These are phyloP conservation scores for Gerris buenoi DNA, from an alignment of 1,140 invertebrate species.

Conservation along the genomic window DNA sequence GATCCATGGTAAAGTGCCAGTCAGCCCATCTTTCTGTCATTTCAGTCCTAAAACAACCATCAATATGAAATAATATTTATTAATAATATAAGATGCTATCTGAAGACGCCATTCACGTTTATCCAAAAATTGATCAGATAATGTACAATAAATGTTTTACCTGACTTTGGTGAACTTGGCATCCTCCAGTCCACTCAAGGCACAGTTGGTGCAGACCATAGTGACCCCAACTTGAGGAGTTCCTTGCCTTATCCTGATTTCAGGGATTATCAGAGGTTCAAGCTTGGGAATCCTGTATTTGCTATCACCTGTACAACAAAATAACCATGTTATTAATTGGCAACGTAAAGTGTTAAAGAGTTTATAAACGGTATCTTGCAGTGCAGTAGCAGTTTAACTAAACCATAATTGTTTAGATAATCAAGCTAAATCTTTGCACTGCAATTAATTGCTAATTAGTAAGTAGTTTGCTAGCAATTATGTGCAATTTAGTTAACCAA, in stretches of 20 bases:
- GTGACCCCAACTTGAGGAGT: conserved; percentile 23
- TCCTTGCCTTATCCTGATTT: conserved; percentile 22
- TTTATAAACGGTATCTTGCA: too few relatives aligned
- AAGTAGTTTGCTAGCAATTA: too few relatives aligned
- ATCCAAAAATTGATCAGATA: background rate
- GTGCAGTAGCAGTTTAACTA: too few relatives aligned
- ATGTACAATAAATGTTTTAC: conserved; percentile 16
- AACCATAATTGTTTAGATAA: too few relatives aligned
- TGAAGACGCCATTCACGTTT: too few relatives aligned
- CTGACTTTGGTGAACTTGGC: conserved; percentile 19
- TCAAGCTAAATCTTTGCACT: too few relatives aligned
- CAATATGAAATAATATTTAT: too few relatives aligned
- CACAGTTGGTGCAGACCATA: conserved; percentile 19
- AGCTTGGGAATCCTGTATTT: conserved; percentile 24
- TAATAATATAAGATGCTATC: too few relatives aligned
- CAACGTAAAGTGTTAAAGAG: too few relatives aligned
- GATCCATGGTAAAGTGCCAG: conserved; percentile 28
- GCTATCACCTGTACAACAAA: conserved; percentile 21
- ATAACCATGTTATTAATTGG: too few relatives aligned
- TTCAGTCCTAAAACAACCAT: conserved; percentile 18
- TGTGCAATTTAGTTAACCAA: too few relatives aligned
- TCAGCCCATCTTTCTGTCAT: conserved; percentile 19
- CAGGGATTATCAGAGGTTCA: conserved; percentile 22
- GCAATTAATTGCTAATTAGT: too few relatives aligned
- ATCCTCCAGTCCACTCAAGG: conserved; percentile 20